phyloP scores from a whole-genome alignment of 2,888 invertebrate genomes.

The Vesta saturnalis region DNA sequence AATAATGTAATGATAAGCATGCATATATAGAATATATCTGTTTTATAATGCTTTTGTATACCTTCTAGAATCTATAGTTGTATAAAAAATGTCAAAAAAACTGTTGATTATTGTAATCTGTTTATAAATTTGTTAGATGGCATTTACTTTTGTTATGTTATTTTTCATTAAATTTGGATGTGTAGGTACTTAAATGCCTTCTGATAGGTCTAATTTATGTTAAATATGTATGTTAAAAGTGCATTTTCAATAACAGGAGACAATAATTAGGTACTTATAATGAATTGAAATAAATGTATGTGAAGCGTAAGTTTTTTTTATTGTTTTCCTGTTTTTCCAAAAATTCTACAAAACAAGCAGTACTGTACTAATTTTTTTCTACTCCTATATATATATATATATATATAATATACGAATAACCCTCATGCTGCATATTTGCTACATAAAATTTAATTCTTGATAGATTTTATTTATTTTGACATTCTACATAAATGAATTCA shows the following conservation, averaged over 20 bases:
- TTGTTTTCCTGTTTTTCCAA: background rate
- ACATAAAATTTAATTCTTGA: no score
- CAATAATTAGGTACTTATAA: conserved; percentile 59
- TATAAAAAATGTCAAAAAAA: conserved; percentile 26
- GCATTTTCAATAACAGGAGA: conserved; percentile 64
- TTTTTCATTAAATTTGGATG: conserved; percentile 17
- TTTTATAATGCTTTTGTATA: conserved; percentile 52
- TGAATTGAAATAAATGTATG: conserved; percentile 53
- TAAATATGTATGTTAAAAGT: conserved; percentile 59
- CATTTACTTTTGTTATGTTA: conserved; percentile 31
- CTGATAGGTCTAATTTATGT: conserved; percentile 50
- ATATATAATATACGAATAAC: no score
- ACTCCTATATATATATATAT: no score
- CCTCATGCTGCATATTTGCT: no score
- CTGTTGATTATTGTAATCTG: conserved; percentile 37
- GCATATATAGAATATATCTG: conserved; percentile 37
- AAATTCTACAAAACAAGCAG: background rate
- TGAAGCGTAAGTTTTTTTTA: conserved; percentile 33
- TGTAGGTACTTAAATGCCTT: conserved; percentile 48
- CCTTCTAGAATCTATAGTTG: conserved; percentile 37
- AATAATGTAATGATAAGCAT: conserved; percentile 46
- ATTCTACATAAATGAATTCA: no score
- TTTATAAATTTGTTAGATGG: conserved; percentile 30
- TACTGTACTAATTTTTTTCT: background rate
- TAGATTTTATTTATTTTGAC: no score